Percentiles rank a stretch among this genome's conserved stretches.
phyloP scores from a whole-genome alignment of 2,113 vertebrate genomes.

The Actinemys pallida region DNA sequence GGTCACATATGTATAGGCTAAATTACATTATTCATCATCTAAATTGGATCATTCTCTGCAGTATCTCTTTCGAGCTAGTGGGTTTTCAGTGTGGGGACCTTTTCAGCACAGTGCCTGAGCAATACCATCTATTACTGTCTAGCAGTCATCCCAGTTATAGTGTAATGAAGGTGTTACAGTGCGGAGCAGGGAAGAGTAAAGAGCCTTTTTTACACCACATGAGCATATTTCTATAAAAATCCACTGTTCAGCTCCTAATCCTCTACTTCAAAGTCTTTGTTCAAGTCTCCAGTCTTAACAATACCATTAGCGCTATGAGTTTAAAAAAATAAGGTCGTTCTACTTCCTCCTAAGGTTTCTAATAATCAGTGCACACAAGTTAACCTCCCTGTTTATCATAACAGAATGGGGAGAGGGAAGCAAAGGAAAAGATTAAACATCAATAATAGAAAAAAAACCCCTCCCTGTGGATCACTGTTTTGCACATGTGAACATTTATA shows the following conservation, averaged over 20 bases:
- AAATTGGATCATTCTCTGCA: not conserved
- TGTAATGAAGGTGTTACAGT: not conserved
- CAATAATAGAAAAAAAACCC: not conserved
- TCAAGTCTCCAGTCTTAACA: not conserved
- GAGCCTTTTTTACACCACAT: not conserved
- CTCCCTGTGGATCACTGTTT: not conserved
- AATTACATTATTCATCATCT: not conserved
- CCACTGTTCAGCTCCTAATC: not conserved
- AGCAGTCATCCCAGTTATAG: not conserved
- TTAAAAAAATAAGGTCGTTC: not conserved
- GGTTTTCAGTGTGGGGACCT: not conserved
- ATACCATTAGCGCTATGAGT: fast-evolving
- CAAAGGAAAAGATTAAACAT: not conserved
- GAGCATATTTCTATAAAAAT: not conserved
- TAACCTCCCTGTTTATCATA: not conserved
- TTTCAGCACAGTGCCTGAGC: not conserved
- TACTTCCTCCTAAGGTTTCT: not conserved
- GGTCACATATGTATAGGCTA: slow-evolving; percentile 8
- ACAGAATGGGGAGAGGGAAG: not conserved
- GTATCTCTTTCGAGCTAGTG: not conserved
- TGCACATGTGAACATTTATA: not conserved
- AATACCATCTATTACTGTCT: not conserved
- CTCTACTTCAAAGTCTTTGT: not conserved
- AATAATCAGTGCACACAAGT: not conserved
- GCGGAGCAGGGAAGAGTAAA: not conserved